These are phyloP conservation scores for Pocillopora meandrina DNA, from an alignment of 92 coral and sea anemone species.

Conservation along the genomic window DNA sequence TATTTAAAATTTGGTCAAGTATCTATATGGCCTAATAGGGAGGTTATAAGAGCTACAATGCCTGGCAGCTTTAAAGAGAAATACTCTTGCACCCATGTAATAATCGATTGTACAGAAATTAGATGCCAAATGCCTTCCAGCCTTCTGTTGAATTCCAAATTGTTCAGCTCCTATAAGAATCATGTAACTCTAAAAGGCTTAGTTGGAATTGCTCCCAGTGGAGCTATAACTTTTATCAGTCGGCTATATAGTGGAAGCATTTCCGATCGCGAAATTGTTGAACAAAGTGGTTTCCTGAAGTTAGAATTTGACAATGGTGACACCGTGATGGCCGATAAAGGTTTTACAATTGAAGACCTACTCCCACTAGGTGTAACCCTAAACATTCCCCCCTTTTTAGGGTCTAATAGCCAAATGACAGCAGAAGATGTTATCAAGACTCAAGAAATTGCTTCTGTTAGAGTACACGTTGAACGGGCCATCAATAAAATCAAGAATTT, in stretches of 20 bases:
- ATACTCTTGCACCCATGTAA: background rate
- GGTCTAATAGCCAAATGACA: constrained; percentile 10
- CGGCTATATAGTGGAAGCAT: constrained; percentile 1
- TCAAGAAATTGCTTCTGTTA: constrained; percentile 2
- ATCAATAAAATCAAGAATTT: constrained; percentile 16
- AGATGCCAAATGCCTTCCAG: no score
- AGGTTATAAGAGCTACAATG: constrained; percentile 1
- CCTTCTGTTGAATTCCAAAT: constrained; percentile 1
- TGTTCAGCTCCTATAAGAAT: constrained; percentile 4
- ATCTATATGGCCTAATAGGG: constrained; percentile 40
- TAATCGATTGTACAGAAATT: background rate
- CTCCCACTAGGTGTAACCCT: constrained; percentile 25
- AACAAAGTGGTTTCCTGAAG: background rate
- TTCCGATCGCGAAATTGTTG: constrained; percentile 4
- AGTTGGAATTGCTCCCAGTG: constrained; percentile 12
- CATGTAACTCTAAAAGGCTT: constrained; percentile 1
- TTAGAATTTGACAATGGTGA: constrained; percentile 3
- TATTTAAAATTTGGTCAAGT: constrained; percentile 44
- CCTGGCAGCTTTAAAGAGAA: background rate
- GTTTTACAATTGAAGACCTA: background rate
- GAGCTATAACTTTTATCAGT: constrained; percentile 6
- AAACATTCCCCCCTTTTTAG: constrained; percentile 17
- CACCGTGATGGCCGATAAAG: constrained; percentile 3
- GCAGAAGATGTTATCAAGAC: constrained; percentile 24
- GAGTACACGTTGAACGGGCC: background rate